phyloP scores from a whole-genome alignment of 2,888 invertebrate species.

The Agrochola lota region DNA sequence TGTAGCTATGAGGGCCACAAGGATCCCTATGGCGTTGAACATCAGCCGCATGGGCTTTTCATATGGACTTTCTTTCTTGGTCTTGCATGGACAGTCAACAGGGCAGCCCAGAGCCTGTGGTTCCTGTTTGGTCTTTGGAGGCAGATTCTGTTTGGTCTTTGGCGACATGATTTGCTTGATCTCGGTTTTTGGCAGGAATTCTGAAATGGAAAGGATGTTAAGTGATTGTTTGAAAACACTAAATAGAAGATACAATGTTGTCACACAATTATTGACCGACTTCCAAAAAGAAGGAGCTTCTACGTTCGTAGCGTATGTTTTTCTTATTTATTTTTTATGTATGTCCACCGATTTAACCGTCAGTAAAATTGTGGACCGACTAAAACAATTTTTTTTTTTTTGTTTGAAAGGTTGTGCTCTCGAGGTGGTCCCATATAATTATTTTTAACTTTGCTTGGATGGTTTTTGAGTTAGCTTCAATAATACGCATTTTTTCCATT shows the following conservation, averaged over 20 bases:
- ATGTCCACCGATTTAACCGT: too few species aligned
- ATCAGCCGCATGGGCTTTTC: conserved; percentile 66
- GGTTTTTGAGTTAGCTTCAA: too few species aligned
- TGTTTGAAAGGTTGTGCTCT: too few species aligned
- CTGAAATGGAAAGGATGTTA: conserved; percentile 67
- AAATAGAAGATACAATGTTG: neutral
- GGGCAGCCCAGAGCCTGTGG: conserved; percentile 70
- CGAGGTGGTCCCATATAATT: too few species aligned
- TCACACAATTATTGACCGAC: too few species aligned
- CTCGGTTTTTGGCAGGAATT: conserved; percentile 61
- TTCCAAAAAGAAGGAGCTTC: too few species aligned
- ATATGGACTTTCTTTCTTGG: conserved; percentile 40
- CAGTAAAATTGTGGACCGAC: too few species aligned
- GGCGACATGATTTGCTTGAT: conserved; percentile 63
- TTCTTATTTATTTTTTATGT: too few species aligned
- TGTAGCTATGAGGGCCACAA: conserved; percentile 81
- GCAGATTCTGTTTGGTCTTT: conserved; percentile 46
- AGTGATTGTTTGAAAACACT: neutral
- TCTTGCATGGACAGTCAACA: conserved; percentile 75
- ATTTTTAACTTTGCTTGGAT: too few species aligned
- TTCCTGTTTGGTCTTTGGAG: conserved; percentile 63
- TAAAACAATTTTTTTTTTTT: too few species aligned
- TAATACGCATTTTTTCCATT: too few species aligned
- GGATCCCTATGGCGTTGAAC: conserved; percentile 79
- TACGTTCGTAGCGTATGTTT: too few species aligned